A percentile compares a stretch with the other conserved stretches of the same genome.
These are phyloP conservation scores for Poecilus cupreus DNA, from an alignment of 2,888 invertebrate genomes.

Conservation along the genomic window DNA sequence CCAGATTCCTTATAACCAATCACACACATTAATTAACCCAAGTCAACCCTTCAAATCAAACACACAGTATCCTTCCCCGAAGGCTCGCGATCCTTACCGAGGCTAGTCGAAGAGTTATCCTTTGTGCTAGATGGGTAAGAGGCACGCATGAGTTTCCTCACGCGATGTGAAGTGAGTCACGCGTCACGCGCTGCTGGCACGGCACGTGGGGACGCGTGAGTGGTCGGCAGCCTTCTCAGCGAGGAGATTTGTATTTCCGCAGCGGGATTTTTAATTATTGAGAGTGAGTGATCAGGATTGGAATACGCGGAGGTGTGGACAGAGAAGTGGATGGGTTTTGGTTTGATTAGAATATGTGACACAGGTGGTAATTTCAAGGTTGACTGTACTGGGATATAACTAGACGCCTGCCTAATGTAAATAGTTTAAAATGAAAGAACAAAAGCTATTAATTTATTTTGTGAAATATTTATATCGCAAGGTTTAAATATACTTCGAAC, in stretches of 20 bases:
- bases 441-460: no score
- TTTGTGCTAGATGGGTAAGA: neutral
- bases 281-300: conserved; percentile 13
- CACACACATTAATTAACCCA: conserved; percentile 27
- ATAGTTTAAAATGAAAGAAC: no score
- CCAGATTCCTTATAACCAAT: conserved; percentile 23
- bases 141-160: conserved; percentile 30
- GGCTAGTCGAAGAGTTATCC: neutral
- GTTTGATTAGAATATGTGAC: neutral
- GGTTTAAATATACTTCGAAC: no score
- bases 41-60: conserved; percentile 19
- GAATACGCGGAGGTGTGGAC: neutral
- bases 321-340: conserved; percentile 5
- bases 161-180: conserved; percentile 43
- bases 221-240: neutral
- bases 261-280: conserved; percentile 21
- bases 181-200: conserved; percentile 32
- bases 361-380: no score
- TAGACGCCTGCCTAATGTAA: no score
- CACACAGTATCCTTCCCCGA: neutral
- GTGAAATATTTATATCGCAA: no score
- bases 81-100: neutral
- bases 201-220: neutral
- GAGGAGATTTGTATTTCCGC: neutral
- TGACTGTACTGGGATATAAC: no score